Percentiles rank a stretch among this genome's conserved stretches.
Evolutionary conservation across 2,797 vertebrate genomes (phyloP).

Genomic region (Meda fulgida): DNA sequence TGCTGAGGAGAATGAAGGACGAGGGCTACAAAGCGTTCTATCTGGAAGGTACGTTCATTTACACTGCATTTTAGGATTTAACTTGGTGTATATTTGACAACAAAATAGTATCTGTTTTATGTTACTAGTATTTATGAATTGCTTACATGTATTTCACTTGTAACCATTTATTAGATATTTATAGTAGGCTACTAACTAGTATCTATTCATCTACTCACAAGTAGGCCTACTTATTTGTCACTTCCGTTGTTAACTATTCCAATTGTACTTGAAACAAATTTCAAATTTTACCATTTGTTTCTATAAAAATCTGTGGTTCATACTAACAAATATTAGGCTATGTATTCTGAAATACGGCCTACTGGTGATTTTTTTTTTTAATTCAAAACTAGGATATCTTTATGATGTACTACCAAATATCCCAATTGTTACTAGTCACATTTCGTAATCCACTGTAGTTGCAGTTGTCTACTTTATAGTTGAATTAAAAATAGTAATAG

Average conservation of each 20-base stretch:
- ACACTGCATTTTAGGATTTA: neutral
- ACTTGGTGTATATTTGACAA: neutral
- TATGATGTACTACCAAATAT: neutral
- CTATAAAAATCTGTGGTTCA: neutral
- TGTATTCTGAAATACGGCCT: neutral
- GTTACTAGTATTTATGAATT: neutral
- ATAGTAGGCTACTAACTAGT: neutral
- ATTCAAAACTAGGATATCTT: neutral
- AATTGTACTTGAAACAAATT: no score
- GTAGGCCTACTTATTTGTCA: neutral
- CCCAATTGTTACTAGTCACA: neutral
- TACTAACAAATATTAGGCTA: neutral
- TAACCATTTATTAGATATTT: neutral
- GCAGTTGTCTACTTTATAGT: neutral
- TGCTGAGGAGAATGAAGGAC: slow-evolving; percentile 94
- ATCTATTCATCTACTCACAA: neutral
- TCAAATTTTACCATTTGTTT: neutral
- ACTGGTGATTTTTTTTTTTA: neutral
- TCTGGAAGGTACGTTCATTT: slow-evolving; percentile 84
- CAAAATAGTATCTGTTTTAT: neutral
- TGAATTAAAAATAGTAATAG: neutral
- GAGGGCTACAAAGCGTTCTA: slow-evolving; percentile 94
- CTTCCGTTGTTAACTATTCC: neutral
- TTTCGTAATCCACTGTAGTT: neutral
- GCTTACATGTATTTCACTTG: neutral